A percentile compares a stretch with the other conserved stretches of the same genome.
These are phyloP conservation scores for Hemitrygon akajei DNA, from an alignment of 2,797 vertebrate species.

Conservation along the genomic window DNA sequence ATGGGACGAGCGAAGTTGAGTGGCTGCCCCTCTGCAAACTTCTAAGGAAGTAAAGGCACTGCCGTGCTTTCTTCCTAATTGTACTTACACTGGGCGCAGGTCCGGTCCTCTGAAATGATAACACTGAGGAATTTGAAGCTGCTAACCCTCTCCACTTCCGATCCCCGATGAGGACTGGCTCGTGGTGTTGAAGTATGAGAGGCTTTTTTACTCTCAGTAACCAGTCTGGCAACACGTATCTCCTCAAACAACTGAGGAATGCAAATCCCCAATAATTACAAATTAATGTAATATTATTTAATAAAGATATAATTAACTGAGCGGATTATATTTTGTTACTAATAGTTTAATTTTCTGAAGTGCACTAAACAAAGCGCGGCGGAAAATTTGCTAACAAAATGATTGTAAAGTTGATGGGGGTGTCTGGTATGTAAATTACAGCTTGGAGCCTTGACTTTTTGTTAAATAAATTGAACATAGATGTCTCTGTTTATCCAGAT, in stretches of 20 bases:
- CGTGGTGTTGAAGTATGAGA: not conserved
- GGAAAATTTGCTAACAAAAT: not conserved
- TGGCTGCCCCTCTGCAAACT: too few relatives aligned
- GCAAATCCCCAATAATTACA: not conserved
- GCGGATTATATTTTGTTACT: not conserved
- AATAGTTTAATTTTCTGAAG: slow-evolving; percentile 5
- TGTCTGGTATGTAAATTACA: not conserved
- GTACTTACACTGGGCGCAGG: too few relatives aligned
- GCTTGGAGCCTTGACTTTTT: not conserved
- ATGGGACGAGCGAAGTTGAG: too few relatives aligned
- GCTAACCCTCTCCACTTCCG: too few relatives aligned
- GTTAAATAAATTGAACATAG: not conserved
- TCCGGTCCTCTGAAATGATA: too few relatives aligned
- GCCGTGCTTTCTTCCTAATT: too few relatives aligned
- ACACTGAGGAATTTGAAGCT: too few relatives aligned
- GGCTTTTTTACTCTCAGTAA: not conserved
- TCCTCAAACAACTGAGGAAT: not conserved
- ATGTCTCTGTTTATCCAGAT: too few relatives aligned
- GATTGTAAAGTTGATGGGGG: not conserved
- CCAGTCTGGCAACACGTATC: not conserved
- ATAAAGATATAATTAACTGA: not conserved
- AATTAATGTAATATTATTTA: not conserved
- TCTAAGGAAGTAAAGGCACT: too few relatives aligned
- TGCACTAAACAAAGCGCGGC: not conserved
- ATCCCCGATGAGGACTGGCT: too few relatives aligned